A percentile compares a stretch with the other conserved stretches of the same genome.
Evolutionary conservation across 2,113 vertebrate genomes (phyloP).

Genomic region (Addax nasomaculatus): DNA sequence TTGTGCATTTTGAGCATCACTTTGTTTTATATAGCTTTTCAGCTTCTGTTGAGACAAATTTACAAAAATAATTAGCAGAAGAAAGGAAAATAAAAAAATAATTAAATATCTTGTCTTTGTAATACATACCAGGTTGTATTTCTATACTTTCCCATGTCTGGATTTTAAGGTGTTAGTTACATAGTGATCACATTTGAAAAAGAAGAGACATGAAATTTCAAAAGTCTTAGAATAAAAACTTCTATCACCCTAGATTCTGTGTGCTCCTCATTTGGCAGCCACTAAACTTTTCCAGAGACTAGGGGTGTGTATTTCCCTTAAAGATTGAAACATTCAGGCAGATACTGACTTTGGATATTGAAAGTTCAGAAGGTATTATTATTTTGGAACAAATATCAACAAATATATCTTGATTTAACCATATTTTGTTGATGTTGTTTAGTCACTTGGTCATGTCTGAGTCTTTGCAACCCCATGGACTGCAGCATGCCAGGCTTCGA

Average conservation of each 20-base stretch:
- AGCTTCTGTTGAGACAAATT: neutral
- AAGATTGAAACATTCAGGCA: neutral
- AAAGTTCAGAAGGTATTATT: neutral
- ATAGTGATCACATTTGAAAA: constrained; percentile 20
- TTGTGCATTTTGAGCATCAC: neutral
- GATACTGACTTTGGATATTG: neutral
- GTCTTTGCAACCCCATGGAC: neutral
- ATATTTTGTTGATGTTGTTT: neutral
- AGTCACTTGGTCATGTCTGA: neutral
- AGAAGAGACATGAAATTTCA: neutral
- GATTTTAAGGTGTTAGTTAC: constrained; percentile 8
- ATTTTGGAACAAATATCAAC: neutral
- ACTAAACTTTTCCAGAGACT: neutral
- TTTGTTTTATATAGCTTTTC: constrained; percentile 9
- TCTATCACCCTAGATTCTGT: neutral
- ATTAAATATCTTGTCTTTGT: neutral
- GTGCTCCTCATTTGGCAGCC: neutral
- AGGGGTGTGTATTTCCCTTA: neutral
- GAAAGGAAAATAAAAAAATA: neutral
- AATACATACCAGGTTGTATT: neutral
- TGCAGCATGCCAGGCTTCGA: neutral
- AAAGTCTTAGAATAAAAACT: constrained; percentile 21
- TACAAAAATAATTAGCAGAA: constrained; percentile 23
- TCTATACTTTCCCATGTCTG: neutral
- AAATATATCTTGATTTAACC: neutral